Conservation (phyloP, 2,888 invertebrate genomes). For the Apotomis betuletana region DNA sequence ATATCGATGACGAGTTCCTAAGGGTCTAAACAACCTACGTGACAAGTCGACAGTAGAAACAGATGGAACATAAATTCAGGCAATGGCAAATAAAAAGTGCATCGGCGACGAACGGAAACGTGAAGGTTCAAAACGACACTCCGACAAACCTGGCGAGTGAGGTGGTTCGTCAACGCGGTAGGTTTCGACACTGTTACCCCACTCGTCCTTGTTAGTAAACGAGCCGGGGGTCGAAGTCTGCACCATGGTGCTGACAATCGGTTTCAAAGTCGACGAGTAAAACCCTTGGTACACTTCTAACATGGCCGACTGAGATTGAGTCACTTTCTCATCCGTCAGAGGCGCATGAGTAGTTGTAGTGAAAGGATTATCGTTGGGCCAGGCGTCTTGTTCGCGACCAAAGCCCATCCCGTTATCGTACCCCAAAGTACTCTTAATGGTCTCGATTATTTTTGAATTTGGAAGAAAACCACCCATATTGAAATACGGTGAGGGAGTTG, state of each 20-base stretch:
- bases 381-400: conserved; percentile 73
- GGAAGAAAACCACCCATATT: conserved; percentile 74
- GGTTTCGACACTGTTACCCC: conserved; percentile 78
- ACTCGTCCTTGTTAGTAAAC: conserved; percentile 74
- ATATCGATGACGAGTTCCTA: conserved; percentile 15
- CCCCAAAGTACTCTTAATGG: conserved; percentile 79
- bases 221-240: conserved; percentile 66
- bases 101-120: conserved; percentile 65
- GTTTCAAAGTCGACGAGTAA: conserved; percentile 78
- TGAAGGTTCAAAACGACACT: conserved; percentile 71
- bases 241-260: conserved; percentile 69
- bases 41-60: conserved; percentile 52
- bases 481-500: conserved; percentile 75
- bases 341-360: conserved; percentile 76
- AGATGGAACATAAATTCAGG: conserved; percentile 45
- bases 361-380: conserved; percentile 81
- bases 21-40: conserved; percentile 40
- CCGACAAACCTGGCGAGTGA: conserved; percentile 82
- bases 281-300: conserved; percentile 82
- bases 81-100: conserved; percentile 76
- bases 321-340: conserved; percentile 74
- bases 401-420: conserved; percentile 73
- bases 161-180: conserved; percentile 82
- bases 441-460: conserved; percentile 80
- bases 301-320: conserved; percentile 79